A percentile compares a stretch with the other conserved stretches of the same genome.
Conservation (phyloP, 2,797 vertebrate species). For the Hirundo rustica region DNA sequence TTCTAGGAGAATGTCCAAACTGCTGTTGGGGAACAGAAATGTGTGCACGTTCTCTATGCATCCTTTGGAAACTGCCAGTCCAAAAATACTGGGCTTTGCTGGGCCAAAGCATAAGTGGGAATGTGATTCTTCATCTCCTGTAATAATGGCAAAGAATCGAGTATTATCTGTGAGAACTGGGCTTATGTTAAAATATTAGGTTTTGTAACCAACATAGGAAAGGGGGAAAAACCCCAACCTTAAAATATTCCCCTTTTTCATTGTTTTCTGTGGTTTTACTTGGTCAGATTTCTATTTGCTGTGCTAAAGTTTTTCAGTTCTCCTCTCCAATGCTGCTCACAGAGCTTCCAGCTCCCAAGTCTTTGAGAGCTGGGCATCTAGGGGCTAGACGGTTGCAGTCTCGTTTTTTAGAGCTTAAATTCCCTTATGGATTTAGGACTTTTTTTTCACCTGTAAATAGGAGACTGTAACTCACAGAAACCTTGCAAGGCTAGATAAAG, state of each 20-base stretch:
- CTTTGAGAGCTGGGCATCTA: neutral
- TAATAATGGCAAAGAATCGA: neutral
- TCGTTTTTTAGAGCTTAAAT: neutral
- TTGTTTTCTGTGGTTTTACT: neutral
- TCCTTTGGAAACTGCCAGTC: neutral
- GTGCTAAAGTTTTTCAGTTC: neutral
- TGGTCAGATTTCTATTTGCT: neutral
- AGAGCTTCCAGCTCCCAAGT: neutral
- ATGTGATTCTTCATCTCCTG: neutral
- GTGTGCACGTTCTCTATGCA: neutral
- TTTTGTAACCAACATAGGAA: neutral
- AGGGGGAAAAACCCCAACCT: accelerated
- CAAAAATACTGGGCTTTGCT: neutral
- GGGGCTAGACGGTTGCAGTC: neutral
- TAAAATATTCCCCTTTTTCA: neutral
- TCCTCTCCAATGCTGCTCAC: neutral
- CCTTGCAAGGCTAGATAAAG: neutral
- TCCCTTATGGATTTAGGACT: neutral
- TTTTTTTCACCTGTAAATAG: neutral
- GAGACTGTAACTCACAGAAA: neutral
- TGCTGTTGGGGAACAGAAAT: neutral
- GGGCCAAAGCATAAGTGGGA: neutral
- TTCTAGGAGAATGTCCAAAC: neutral
- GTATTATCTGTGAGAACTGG: neutral
- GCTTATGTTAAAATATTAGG: neutral